These are phyloP conservation scores for Eueides isabella DNA, from an alignment of 1,140 invertebrate species.

Conservation along the genomic window DNA sequence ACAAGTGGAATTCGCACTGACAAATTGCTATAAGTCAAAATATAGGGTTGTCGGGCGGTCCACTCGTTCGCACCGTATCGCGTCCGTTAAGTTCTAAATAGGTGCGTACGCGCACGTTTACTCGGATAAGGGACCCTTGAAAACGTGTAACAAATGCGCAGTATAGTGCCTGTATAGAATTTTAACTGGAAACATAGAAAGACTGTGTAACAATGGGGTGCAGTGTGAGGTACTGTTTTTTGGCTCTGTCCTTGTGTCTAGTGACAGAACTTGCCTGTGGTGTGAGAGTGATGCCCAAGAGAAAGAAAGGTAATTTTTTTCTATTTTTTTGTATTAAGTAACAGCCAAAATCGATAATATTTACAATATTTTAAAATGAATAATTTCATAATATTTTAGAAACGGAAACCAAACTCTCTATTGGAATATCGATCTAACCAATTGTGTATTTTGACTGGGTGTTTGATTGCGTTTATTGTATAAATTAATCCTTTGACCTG, in stretches of 20 bases:
- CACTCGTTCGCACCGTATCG: constrained; percentile 59
- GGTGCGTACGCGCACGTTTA: constrained; percentile 49
- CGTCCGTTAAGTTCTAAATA: constrained; percentile 34
- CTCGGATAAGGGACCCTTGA: constrained; percentile 49
- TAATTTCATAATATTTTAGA: constrained; percentile 25
- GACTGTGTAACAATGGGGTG: constrained; percentile 72
- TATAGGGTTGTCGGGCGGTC: constrained; percentile 82
- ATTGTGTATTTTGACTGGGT: background rate
- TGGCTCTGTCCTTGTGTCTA: constrained; percentile 78
- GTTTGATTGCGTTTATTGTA: background rate
- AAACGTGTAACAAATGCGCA: constrained; percentile 64
- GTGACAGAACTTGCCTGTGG: constrained; percentile 73
- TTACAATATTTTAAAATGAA: background rate
- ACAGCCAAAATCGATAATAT: background rate
- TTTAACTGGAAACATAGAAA: constrained; percentile 44
- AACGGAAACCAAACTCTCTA: constrained; percentile 22
- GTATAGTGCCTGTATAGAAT: constrained; percentile 59
- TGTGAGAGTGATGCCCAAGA: constrained; percentile 79
- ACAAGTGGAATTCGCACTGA: constrained; percentile 78
- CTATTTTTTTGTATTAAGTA: background rate
- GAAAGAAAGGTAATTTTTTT: constrained; percentile 76
- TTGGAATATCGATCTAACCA: constrained; percentile 20
- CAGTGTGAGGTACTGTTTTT: constrained; percentile 77
- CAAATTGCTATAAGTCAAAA: constrained; percentile 82
- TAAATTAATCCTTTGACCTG: constrained; percentile 39